Percentiles rank a stretch among this genome's conserved stretches.
These are phyloP conservation scores for Paralvinella palmiformis DNA, from an alignment of 1,140 invertebrate species.

Conservation along the genomic window DNA sequence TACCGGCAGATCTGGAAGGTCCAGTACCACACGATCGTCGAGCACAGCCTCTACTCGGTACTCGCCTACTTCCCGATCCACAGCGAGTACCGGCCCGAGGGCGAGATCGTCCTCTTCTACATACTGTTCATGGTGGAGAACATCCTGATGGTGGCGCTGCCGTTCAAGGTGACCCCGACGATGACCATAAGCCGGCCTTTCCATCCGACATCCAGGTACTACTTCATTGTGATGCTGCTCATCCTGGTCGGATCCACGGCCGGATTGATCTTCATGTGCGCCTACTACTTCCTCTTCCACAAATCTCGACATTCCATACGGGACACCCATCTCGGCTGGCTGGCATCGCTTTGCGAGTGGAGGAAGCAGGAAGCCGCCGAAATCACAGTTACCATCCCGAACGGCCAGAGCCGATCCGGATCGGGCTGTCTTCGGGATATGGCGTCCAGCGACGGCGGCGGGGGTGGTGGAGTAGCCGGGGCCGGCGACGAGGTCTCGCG, in stretches of 20 bases:
- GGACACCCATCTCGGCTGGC: neutral
- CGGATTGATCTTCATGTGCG: neutral
- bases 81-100: conserved; percentile 10
- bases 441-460: too few relatives aligned
- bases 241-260: neutral
- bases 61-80: conserved; percentile 8
- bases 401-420: too few relatives aligned
- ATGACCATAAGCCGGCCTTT: neutral
- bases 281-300: conserved; percentile 12
- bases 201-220: neutral
- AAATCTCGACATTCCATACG: neutral
- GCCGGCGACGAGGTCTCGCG: too few relatives aligned
- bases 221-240: neutral
- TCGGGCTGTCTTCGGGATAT: too few relatives aligned
- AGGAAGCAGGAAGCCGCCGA: too few relatives aligned
- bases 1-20: conserved; percentile 3
- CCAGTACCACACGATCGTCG: neutral
- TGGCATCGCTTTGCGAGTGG: too few relatives aligned
- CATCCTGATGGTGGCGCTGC: conserved; percentile 1
- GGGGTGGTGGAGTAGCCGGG: too few relatives aligned
- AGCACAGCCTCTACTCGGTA: conserved; percentile 3
- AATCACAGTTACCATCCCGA: too few relatives aligned
- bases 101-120: conserved; percentile 10
- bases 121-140: conserved; percentile 7
- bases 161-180: neutral